Evolutionary conservation across 2,888 invertebrate genomes (phyloP).

Genomic region (Polydesmus complanatus): DNA sequence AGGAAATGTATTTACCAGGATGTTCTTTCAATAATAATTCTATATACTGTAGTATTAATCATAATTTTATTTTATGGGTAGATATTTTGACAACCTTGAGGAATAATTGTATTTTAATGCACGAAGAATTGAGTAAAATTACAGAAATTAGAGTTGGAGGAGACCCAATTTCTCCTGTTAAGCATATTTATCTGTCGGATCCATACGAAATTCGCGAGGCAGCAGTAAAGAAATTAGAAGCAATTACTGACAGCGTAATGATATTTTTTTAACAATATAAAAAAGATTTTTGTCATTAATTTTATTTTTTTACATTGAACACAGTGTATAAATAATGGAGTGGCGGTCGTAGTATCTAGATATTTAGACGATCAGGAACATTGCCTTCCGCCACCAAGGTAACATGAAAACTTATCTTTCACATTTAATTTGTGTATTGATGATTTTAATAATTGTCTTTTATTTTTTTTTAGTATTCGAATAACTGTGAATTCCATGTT

Average conservation of each 20-base stretch:
- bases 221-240: slow-evolving; percentile 42
- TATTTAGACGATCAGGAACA: slow-evolving; percentile 54
- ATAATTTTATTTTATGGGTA: slow-evolving; percentile 14
- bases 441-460: background rate
- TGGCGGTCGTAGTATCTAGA: slow-evolving; percentile 54
- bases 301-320: slow-evolving; percentile 19
- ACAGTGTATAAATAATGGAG: slow-evolving; percentile 48
- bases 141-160: slow-evolving; percentile 39
- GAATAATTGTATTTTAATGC: slow-evolving; percentile 43
- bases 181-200: slow-evolving; percentile 51
- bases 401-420: background rate
- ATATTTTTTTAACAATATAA: slow-evolving; percentile 9
- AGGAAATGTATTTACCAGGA: background rate
- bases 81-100: slow-evolving; percentile 47
- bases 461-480: slow-evolving; percentile 43
- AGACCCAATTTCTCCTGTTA: slow-evolving; percentile 52
- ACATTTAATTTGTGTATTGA: background rate
- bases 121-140: slow-evolving; percentile 37
- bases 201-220: slow-evolving; percentile 31
- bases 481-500: slow-evolving; percentile 52
- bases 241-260: slow-evolving; percentile 42
- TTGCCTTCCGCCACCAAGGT: slow-evolving; percentile 46
- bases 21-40: background rate
- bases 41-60: background rate
- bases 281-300: background rate